Conservation (phyloP, 1,140 invertebrate genomes). For the Muscidifurax raptorellus region DNA sequence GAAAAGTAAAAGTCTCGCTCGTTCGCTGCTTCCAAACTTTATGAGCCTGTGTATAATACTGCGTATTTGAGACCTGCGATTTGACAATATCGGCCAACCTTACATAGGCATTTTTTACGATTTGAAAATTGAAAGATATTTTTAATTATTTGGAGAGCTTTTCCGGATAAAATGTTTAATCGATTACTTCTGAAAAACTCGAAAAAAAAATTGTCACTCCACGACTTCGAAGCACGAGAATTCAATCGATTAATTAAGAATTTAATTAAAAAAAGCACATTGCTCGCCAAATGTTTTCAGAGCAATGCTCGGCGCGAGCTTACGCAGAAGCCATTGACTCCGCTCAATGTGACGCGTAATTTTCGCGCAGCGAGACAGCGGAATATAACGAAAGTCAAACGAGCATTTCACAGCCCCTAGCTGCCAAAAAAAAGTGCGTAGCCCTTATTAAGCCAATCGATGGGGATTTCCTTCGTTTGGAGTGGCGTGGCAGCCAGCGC, state of each 20-base stretch:
- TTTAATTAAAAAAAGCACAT: slow-evolving; percentile 45
- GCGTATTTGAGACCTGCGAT: too few relatives aligned
- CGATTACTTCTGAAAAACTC: too few relatives aligned
- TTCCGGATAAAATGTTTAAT: too few relatives aligned
- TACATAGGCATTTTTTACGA: too few relatives aligned
- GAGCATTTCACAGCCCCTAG: not conserved
- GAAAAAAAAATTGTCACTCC: too few relatives aligned
- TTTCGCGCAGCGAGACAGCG: slow-evolving; percentile 37
- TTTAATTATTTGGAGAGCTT: too few relatives aligned
- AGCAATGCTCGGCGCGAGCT: too few relatives aligned
- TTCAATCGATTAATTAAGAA: slow-evolving; percentile 3
- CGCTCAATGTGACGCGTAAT: slow-evolving; percentile 29
- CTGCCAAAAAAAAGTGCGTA: not conserved
- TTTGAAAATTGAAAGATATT: too few relatives aligned
- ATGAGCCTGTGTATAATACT: not conserved
- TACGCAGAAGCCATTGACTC: too few relatives aligned
- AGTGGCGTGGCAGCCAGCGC: slow-evolving; percentile 11
- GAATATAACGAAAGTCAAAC: slow-evolving; percentile 22
- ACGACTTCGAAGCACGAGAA: too few relatives aligned
- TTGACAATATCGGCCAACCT: too few relatives aligned
- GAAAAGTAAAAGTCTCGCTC: slow-evolving; percentile 36
- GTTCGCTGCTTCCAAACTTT: slow-evolving; percentile 3
- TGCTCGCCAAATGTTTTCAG: not conserved
- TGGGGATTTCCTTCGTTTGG: slow-evolving; percentile 37
- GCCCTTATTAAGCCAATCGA: slow-evolving; percentile 39